Conservation (phyloP, 1,140 invertebrate species). For the Drosophila equinoxialis region DNA sequence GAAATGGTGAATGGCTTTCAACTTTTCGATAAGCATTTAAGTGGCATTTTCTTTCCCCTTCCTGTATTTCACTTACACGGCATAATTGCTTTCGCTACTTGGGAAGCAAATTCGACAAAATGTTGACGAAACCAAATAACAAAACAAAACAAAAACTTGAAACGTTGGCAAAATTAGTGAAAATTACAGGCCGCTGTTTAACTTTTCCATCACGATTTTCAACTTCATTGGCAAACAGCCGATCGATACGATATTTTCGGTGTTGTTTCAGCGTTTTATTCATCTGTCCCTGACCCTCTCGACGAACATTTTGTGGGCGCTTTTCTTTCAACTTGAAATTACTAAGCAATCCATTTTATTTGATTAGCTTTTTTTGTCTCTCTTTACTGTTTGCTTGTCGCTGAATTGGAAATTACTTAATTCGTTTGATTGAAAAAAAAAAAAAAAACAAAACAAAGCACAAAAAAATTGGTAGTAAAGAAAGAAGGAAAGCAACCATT, state of each 20-base stretch:
- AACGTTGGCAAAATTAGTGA: slow-evolving; percentile 53
- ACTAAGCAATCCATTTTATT: slow-evolving; percentile 47
- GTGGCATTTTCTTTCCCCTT: slow-evolving; percentile 17
- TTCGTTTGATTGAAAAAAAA: slow-evolving; percentile 37
- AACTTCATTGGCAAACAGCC: slow-evolving; percentile 49
- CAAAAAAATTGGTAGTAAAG: neutral
- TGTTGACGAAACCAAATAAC: slow-evolving; percentile 33
- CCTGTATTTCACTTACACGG: slow-evolving; percentile 32
- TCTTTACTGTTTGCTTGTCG: slow-evolving; percentile 26
- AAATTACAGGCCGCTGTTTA: slow-evolving; percentile 60
- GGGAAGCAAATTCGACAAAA: slow-evolving; percentile 55
- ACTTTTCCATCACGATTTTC: slow-evolving; percentile 55
- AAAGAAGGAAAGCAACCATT: neutral
- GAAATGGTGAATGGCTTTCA: neutral
- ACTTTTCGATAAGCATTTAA: neutral
- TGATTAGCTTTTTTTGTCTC: slow-evolving; percentile 45
- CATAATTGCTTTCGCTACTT: slow-evolving; percentile 56
- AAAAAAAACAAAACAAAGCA: neutral
- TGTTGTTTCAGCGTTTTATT: slow-evolving; percentile 23
- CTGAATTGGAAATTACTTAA: slow-evolving; percentile 54
- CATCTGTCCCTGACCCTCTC: slow-evolving; percentile 50
- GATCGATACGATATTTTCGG: slow-evolving; percentile 53
- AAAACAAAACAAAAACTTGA: slow-evolving; percentile 1
- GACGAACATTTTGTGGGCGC: slow-evolving; percentile 36
- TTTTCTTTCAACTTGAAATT: slow-evolving; percentile 39